Evolutionary conservation across 2,113 vertebrate species (phyloP), one percentile per base, ranked within the genome.

Genomic region (Apus apus): DNA sequence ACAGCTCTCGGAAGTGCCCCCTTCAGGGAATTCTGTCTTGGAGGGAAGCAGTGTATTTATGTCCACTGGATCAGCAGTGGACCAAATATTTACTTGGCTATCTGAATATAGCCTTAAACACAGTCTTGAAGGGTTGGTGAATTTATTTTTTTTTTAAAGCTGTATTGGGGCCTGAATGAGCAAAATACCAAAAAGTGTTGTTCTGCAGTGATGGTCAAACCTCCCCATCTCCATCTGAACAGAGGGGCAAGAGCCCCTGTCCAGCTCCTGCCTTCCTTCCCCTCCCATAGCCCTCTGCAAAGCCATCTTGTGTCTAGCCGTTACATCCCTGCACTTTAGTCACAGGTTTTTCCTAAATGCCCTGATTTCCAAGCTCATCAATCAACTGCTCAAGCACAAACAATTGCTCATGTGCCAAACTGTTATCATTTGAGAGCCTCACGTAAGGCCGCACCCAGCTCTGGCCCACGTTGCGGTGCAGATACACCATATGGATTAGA

Each of bases 401-500:
- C 45, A 83, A 13, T 67, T 21, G 36, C 79, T 91, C 46, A 25
- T 1, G 3, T 62, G 93, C 92, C 90, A 88, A 60, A 64, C 43
- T 80, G 87, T 45, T 89, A 91, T 87, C 58, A 19, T n/a, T 43
- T 36, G 79, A 30, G 88, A 67, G 75, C 53, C 60, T 54, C 56
- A 36, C 1, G 8, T 50, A 56, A 60, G 90, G 87, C 93, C 34
- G 38, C 78, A 38, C n/a, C 87, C 71, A 8, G 64, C 71, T 62
- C 81, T 85, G 95, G 82, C 85, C 87, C 72, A 4, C 0, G 7
- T 70, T 88, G 73, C 80, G 13, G 73, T 87, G 71, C 85, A 75
- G 93, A 90, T 92, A 58, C 2, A 87, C 93, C 93, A 88, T 95
- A 93, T 89, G 94, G 93, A 62, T 77, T 45, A 87, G 80, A 96